Base-by-base conservation (phyloP, 1,140 invertebrate species). In the Rhopalosiphum padi region DNA sequence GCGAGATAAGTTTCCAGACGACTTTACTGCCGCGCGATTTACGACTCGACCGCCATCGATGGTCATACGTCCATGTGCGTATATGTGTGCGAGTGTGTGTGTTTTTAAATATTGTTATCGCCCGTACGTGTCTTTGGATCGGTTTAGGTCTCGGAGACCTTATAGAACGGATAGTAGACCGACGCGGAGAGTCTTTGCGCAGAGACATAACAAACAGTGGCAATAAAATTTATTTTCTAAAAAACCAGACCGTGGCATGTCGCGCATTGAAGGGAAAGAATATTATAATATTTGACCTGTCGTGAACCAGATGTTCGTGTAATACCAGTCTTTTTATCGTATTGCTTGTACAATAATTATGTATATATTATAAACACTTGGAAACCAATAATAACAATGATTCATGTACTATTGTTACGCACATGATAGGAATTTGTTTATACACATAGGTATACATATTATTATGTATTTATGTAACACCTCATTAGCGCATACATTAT, bases 141-240 rank as follows among this genome's bases (percentile, higher is more conserved):
- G 82, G n/a, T 93, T 93, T 55, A 30, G 30, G 91, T 93, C 41
- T 51, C 22, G 22, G 48, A 51, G 35, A 55, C 82, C 91, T 41
- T 86, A 86, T 30, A 86, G 48, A 93, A 93, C 77, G 91, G 91
- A 93, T 93, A 93, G 91, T 93, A 85, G 77, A 92, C 77, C 82
- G 53, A 48, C 23, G 89, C 21, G 37, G 46, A 85, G 48, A 86
- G 60, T 43, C 82, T 55, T 53, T 86, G 91, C 85, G 82, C 53
- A 85, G 82, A 93, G 91, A 93, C 91, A 93, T 93, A 93, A 93
- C 91, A 93, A 93, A 93, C 91, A 51, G 91, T 93, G 91, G 91
- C 82, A 93, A 93, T 93, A 93, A 93, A 93, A 86, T 41, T 86
- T 86, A 86, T 86, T 86, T 93, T 68, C 43, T 55, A 93, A 92